These are phyloP conservation scores for Gastrophysa polygoni DNA, from an alignment of 2,888 invertebrate genomes.

Conservation along the genomic window DNA sequence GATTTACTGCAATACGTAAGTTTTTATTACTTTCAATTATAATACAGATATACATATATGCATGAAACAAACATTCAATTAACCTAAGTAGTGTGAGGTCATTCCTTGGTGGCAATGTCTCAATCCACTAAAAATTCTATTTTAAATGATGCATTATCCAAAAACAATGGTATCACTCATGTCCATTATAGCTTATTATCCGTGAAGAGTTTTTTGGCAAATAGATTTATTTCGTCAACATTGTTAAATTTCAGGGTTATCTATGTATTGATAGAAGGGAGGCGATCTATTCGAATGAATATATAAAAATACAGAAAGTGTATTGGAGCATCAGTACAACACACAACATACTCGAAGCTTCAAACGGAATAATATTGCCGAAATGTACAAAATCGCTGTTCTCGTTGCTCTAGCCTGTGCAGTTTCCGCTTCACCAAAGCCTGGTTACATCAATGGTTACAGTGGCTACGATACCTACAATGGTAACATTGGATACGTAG, in stretches of 20 bases:
- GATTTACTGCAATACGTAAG: not conserved
- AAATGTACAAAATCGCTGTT: not conserved
- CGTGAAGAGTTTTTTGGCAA: not conserved
- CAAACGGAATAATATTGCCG: not conserved
- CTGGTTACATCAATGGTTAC: not conserved
- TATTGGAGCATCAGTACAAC: not conserved
- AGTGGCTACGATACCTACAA: not conserved
- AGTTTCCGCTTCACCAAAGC: not conserved
- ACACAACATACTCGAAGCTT: not conserved
- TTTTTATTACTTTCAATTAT: not conserved
- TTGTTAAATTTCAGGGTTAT: not conserved
- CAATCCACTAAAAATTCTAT: not conserved
- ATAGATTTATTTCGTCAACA: not conserved
- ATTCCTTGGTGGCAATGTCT: not conserved
- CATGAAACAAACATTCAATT: not conserved
- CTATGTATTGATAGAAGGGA: not conserved
- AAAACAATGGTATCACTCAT: not conserved
- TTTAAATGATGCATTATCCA: not conserved
- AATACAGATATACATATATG: too few species aligned
- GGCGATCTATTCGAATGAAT: not conserved
- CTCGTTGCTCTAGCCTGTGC: not conserved
- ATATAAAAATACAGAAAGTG: not conserved
- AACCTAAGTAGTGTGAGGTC: not conserved
- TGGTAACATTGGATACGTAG: not conserved
- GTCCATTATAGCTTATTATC: not conserved